Evolutionary conservation across 2,888 invertebrate species (phyloP).

Genomic region (Calliscelio sp.): DNA sequence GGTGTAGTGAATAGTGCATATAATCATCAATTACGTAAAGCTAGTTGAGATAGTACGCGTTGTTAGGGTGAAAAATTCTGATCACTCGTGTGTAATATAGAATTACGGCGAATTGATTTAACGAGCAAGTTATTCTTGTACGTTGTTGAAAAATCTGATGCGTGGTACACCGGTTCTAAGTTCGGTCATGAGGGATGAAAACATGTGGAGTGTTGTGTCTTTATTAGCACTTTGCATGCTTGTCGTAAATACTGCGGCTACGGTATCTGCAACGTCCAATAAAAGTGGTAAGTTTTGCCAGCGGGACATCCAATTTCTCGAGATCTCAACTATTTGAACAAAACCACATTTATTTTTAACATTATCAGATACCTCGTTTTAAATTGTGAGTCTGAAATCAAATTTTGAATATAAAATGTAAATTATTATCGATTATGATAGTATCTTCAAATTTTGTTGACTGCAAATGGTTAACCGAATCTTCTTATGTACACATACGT

Average conservation of each 20-base stretch:
- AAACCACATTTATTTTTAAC: neutral
- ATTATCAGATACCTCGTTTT: too few relatives aligned
- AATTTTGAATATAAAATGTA: too few relatives aligned
- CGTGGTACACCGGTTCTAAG: slow-evolving; percentile 48
- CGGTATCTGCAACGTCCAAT: slow-evolving; percentile 61
- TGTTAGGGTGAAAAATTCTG: slow-evolving; percentile 46
- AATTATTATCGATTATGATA: too few relatives aligned
- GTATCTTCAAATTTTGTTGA: too few relatives aligned
- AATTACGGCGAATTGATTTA: slow-evolving; percentile 62
- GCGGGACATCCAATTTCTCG: neutral
- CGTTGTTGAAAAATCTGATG: slow-evolving; percentile 58
- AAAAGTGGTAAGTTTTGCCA: slow-evolving; percentile 61
- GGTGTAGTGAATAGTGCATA: slow-evolving; percentile 48
- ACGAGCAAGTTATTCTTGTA: slow-evolving; percentile 54
- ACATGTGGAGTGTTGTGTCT: slow-evolving; percentile 82
- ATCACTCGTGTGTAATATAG: slow-evolving; percentile 56
- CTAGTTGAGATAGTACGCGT: slow-evolving; percentile 24
- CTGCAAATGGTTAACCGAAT: too few relatives aligned
- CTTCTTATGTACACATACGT: too few relatives aligned
- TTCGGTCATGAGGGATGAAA: slow-evolving; percentile 67
- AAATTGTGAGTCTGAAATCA: too few relatives aligned
- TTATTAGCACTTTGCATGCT: slow-evolving; percentile 82
- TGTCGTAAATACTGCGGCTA: slow-evolving; percentile 78
- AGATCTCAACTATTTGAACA: neutral
- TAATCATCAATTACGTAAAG: slow-evolving; percentile 29